These are phyloP conservation scores for Anser brachyrhynchus DNA, from an alignment of 2,113 vertebrate genomes.

Conservation along the genomic window DNA sequence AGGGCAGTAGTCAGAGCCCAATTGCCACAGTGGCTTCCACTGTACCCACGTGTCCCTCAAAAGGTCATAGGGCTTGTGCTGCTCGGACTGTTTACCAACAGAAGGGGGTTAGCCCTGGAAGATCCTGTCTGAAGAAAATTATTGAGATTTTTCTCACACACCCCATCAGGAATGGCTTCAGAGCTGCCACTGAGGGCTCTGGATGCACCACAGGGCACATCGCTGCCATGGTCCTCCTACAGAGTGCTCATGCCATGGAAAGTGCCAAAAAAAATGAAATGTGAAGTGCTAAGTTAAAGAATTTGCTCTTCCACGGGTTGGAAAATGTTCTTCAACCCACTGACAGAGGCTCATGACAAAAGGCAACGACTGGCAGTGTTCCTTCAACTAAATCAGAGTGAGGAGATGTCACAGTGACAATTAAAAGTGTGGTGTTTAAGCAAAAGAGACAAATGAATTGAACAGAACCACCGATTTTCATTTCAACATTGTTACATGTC, in stretches of 20 bases:
- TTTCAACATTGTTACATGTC: not conserved
- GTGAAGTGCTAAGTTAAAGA: not conserved
- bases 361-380: not conserved
- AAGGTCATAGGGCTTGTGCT: not conserved
- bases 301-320: not conserved
- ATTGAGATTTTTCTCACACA: too few relatives aligned
- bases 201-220: not conserved
- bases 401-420: not conserved
- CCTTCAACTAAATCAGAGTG: not conserved
- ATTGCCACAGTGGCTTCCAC: not conserved
- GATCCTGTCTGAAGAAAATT: too few relatives aligned
- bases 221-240: not conserved
- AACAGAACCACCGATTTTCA: constrained; percentile 9
- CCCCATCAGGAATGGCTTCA: not conserved
- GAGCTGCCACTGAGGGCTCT: not conserved
- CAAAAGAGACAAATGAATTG: not conserved
- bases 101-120: not conserved
- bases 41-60: not conserved
- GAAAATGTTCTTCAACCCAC: not conserved
- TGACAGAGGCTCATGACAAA: not conserved
- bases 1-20: not conserved
- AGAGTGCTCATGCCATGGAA: rapidly evolving
- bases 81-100: rapidly evolving
- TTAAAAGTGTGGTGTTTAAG: constrained; percentile 15
- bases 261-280: not conserved